Evolutionary conservation across 2,113 vertebrate genomes (phyloP).

Genomic region (Pholis gunnellus): DNA sequence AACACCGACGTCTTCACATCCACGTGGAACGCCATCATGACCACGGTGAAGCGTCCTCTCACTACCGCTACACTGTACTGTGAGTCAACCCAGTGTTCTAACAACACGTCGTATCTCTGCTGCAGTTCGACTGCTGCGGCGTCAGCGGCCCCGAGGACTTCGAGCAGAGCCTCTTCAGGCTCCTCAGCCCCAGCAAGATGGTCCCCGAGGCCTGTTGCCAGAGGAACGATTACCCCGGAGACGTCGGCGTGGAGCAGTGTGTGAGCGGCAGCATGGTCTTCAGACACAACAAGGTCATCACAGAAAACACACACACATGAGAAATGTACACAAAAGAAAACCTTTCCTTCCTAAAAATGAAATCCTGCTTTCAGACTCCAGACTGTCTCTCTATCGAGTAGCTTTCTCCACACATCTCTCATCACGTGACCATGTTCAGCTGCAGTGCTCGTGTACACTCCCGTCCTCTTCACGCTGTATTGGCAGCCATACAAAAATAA

Average conservation of each 20-base stretch:
- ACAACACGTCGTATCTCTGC: neutral
- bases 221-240: constrained; percentile 81
- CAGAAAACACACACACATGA: neutral
- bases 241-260: constrained; percentile 85
- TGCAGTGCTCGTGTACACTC: no score
- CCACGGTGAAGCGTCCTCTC: constrained; percentile 81
- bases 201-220: constrained; percentile 92
- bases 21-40: constrained; percentile 96
- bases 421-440: no score
- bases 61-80: no score
- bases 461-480: no score
- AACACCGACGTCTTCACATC: constrained; percentile 89
- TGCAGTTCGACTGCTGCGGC: constrained; percentile 94
- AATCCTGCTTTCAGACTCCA: no score
- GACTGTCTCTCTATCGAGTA: no score
- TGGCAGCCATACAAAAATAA: no score
- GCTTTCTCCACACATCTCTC: no score
- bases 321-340: neutral
- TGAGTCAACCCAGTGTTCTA: no score
- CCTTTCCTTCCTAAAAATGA: no score
- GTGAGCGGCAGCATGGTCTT: constrained; percentile 82
- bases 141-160: constrained; percentile 93
- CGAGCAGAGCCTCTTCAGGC: constrained; percentile 82
- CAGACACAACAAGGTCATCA: constrained; percentile 89
- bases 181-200: constrained; percentile 64